Evolutionary conservation across 2,113 vertebrate species (phyloP).

Genomic region (Gnathonemus longibarbis): DNA sequence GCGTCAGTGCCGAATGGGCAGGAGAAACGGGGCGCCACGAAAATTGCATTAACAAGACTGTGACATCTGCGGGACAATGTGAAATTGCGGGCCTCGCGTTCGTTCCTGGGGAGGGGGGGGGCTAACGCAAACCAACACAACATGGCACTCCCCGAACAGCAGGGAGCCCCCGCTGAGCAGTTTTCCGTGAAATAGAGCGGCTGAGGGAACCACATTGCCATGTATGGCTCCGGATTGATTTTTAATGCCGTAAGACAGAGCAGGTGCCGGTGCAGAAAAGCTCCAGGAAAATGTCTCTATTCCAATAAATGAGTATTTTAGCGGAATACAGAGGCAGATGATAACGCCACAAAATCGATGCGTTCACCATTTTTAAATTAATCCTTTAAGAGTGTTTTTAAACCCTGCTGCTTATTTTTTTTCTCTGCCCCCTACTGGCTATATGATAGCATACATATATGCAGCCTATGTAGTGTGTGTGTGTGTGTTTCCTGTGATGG

Average conservation of each 20-base stretch:
- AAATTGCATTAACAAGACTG: constrained; percentile 6
- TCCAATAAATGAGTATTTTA: background rate
- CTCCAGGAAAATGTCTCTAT: background rate
- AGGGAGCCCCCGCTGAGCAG: background rate
- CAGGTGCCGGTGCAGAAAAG: background rate
- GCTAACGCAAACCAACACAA: background rate
- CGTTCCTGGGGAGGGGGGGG: background rate
- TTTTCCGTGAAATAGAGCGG: constrained; percentile 23
- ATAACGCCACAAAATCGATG: background rate
- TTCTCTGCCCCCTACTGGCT: background rate
- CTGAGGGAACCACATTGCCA: constrained; percentile 25
- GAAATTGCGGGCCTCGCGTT: background rate
- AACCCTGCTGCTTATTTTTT: background rate
- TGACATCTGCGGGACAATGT: constrained; percentile 7
- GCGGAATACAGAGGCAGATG: background rate
- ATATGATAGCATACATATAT: background rate
- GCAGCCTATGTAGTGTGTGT: background rate
- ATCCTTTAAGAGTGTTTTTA: background rate
- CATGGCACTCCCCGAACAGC: background rate
- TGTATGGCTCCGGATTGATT: constrained; percentile 31
- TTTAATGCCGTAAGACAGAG: constrained; percentile 29
- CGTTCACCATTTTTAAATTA: background rate
- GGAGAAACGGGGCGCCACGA: background rate
- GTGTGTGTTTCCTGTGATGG: background rate
- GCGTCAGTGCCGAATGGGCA: background rate